phyloP scores from a whole-genome alignment of 1,140 invertebrate species.

The Drosophila ambigua region DNA sequence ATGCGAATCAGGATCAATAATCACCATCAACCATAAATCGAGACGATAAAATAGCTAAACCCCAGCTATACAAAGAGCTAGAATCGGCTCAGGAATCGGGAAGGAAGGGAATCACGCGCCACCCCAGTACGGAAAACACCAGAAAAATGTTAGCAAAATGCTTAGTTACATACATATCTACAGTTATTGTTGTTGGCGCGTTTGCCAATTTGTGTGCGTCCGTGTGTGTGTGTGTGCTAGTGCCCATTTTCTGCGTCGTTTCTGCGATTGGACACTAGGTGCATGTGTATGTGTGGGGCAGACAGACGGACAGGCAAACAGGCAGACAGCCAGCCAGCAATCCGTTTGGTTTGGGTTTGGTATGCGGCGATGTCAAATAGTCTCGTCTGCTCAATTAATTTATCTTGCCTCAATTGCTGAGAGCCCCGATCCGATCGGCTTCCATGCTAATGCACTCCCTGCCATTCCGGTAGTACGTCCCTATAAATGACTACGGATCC shows the following conservation, averaged over 20 bases:
- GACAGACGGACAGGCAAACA: constrained; percentile 28
- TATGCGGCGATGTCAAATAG: constrained; percentile 34
- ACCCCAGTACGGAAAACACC: constrained; percentile 61
- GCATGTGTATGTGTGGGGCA: constrained; percentile 27
- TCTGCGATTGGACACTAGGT: constrained; percentile 16
- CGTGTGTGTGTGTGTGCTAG: constrained; percentile 48
- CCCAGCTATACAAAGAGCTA: constrained; percentile 9
- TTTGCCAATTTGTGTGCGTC: constrained; percentile 34
- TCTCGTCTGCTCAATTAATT: constrained; percentile 42
- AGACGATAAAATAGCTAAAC: constrained; percentile 11
- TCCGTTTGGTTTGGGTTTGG: constrained; percentile 37
- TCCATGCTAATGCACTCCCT: constrained; percentile 1
- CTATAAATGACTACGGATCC: constrained; percentile 1
- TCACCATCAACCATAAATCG: constrained; percentile 21
- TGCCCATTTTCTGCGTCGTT: constrained; percentile 15
- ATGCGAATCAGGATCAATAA: constrained; percentile 66
- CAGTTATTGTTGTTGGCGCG: constrained; percentile 70
- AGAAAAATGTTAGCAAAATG: constrained; percentile 77
- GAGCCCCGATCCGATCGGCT: neutral
- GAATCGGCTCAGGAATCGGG: constrained; percentile 11
- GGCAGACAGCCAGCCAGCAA: constrained; percentile 18
- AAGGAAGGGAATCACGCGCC: constrained; percentile 68
- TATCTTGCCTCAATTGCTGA: constrained; percentile 29
- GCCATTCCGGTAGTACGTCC: neutral
- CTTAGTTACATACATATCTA: constrained; percentile 64